phyloP scores from a whole-genome alignment of 2,888 invertebrate genomes.

The Diachrysia chrysitis region DNA sequence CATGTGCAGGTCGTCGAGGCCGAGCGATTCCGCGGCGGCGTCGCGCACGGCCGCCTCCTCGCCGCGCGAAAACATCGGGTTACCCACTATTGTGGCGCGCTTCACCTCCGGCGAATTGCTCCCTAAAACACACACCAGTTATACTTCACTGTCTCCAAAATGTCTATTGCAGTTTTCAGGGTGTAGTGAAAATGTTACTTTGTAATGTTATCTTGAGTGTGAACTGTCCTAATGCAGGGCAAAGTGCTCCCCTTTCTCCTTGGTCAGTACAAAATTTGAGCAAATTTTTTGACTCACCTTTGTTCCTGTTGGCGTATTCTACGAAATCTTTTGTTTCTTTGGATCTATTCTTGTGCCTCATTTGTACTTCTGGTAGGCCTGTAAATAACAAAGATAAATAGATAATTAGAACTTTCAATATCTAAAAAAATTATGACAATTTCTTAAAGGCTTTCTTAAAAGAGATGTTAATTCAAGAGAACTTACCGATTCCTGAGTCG shows the following conservation, averaged over 20 bases:
- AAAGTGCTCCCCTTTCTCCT: not conserved
- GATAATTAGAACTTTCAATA: conserved; percentile 7
- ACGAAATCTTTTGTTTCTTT: conserved; percentile 89
- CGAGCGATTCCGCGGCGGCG: conserved; percentile 89
- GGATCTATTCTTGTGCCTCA: conserved; percentile 83
- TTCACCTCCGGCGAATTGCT: conserved; percentile 91
- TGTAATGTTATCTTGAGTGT: too few species aligned
- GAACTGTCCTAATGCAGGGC: too few species aligned
- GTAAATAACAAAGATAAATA: conserved; percentile 47
- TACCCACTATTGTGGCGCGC: conserved; percentile 95
- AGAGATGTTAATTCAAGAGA: not conserved
- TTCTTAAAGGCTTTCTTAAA: too few species aligned
- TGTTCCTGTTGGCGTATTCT: conserved; percentile 86
- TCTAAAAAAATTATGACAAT: not conserved
- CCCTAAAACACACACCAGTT: conserved; percentile 62
- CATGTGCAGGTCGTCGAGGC: conserved; percentile 96
- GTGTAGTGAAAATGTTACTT: not conserved
- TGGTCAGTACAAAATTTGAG: too few species aligned
- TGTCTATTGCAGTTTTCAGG: not conserved
- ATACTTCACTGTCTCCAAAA: not conserved
- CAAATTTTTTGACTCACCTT: conserved; percentile 72
- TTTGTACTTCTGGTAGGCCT: conserved; percentile 86
- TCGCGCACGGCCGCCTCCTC: conserved; percentile 74
- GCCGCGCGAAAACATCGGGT: conserved; percentile 95
- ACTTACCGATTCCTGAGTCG: conserved; percentile 87